Conservation (phyloP, 2,797 vertebrate species). For the Enteromius paludinosus region DNA sequence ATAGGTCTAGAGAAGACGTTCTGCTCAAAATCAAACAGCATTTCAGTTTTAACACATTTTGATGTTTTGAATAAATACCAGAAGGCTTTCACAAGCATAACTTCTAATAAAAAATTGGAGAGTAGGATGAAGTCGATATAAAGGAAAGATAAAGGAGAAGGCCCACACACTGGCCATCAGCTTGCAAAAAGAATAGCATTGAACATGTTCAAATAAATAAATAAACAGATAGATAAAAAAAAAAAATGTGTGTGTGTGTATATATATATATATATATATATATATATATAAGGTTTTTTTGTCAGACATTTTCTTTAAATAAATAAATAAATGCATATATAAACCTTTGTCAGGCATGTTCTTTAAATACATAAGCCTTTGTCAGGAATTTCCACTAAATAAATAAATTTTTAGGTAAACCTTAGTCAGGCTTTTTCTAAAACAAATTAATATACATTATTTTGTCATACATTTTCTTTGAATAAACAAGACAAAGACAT, state of each 20-base stretch:
- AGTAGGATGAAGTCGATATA: slow-evolving; percentile 18
- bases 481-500: background rate
- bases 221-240: too few relatives aligned
- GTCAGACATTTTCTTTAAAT: background rate
- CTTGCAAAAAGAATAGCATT: background rate
- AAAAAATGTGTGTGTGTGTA: too few relatives aligned
- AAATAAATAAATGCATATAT: background rate
- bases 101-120: slow-evolving; percentile 1
- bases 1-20: background rate
- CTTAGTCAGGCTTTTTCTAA: background rate
- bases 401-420: background rate
- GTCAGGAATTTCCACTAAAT: background rate
- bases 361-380: background rate
- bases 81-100: slow-evolving; percentile 12
- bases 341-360: background rate
- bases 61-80: slow-evolving; percentile 20
- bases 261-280: too few relatives aligned
- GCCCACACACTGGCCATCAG: background rate
- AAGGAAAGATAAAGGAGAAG: background rate
- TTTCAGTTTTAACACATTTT: background rate
- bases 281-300: background rate
- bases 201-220: background rate
- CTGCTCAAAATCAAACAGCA: background rate
- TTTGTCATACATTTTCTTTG: background rate
- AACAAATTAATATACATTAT: background rate